Evolutionary conservation across 2,797 vertebrate genomes (phyloP).

Genomic region (Cyprinodon diabolis): DNA sequence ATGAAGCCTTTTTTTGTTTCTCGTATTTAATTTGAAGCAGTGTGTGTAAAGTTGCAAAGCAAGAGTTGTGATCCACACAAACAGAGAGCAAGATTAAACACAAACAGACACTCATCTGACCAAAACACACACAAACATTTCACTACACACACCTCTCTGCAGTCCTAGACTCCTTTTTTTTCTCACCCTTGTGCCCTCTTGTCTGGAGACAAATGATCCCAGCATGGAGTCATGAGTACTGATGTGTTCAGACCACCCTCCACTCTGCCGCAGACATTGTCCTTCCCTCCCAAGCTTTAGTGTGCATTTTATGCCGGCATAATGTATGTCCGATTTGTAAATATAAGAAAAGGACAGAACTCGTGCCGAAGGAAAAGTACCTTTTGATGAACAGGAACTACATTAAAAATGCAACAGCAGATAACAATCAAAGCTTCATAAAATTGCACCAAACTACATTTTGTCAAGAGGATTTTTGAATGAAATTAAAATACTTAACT

Average conservation of each 20-base stretch:
- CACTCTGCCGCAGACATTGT: conserved; percentile 70
- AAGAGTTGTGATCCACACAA: conserved; percentile 78
- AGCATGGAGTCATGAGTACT: conserved; percentile 79
- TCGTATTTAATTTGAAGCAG: conserved; percentile 83
- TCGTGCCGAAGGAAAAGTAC: conserved; percentile 46
- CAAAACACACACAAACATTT: conserved; percentile 53
- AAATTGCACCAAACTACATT: conserved; percentile 2
- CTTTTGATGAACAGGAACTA: conserved; percentile 53
- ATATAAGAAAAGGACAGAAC: conserved; percentile 60
- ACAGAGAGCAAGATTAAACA: conserved; percentile 76
- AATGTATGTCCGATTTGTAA: conserved; percentile 68
- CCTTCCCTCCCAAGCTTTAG: conserved; percentile 66
- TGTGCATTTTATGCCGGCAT: conserved; percentile 79
- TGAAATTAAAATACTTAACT: neutral
- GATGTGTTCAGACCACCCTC: conserved; percentile 81
- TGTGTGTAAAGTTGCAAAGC: conserved; percentile 78
- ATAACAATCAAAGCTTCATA: conserved; percentile 4
- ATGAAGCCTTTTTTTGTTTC: conserved; percentile 90
- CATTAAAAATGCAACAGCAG: neutral
- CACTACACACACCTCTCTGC: conserved; percentile 59
- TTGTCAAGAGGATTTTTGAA: neutral
- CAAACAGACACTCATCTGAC: conserved; percentile 70
- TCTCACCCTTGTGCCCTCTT: conserved; percentile 83
- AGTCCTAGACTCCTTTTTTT: conserved; percentile 65
- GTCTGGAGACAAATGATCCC: conserved; percentile 83